Evolutionary conservation across 2,797 vertebrate species (phyloP), one percentile per base, ranked within the genome.

Genomic region (Xenops minutus): DNA sequence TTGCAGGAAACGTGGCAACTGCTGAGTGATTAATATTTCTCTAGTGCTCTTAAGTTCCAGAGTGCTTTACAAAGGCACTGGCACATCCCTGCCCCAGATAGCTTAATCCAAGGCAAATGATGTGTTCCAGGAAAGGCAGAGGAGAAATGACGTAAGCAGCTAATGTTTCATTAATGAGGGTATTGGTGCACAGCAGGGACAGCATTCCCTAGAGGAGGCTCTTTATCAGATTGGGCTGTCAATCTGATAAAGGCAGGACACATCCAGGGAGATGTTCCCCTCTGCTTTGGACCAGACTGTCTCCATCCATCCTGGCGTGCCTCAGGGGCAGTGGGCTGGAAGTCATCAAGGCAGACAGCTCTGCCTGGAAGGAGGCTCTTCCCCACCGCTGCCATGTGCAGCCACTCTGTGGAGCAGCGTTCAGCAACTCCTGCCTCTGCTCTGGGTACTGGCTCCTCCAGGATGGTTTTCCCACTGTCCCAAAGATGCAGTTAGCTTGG

Each of bases 21-120:
- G 51, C 66, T 49, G 55, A 32, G 69, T 78, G 85, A 91, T 95
- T 81, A 84, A 78, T 94, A 92, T 66, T 93, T 92, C 79, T 94
- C 39, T 49, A 83, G 85, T 71, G 62, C 89, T 85, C 49, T 71
- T 66, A 72, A 74, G 30, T 89, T 80, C 61, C 78, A 83, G 92
- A 15, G 54, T 85, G 68, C 85, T 75, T 89, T 79, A 52, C 72
- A 77, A 54, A 78, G 58, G 48, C 41, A 17, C n/a, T 77, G 81
- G 46, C 84, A 79, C 24, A 34, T 89, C 69, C 55, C 73, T 94
- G 76, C 26, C 91, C 76, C 49, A 48, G 66, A 59, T 9, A 81
- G 76, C 34, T 85, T 56, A 64, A 92, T 83, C 79, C 54, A 43
- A 83, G 62, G 58, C 82, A 88, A 81, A 55, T 30, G 24, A 51